Base-by-base conservation (phyloP, 2,888 invertebrate species). In the Andrena praecox region DNA sequence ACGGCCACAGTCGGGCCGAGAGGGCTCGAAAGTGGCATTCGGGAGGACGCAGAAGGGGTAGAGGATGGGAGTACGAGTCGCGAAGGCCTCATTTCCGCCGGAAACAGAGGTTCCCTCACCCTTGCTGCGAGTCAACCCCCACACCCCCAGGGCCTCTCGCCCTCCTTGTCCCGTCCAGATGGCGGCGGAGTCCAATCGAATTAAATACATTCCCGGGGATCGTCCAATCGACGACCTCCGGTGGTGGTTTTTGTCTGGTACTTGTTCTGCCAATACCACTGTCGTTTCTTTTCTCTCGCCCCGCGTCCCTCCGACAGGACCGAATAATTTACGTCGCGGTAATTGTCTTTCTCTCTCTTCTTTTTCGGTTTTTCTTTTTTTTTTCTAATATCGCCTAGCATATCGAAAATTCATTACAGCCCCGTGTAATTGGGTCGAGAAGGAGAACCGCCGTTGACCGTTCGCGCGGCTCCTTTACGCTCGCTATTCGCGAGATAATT, bases 71-170 rank as follows among this genome's bases (percentile, higher is more conserved):
- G 84, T 71, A 80, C 82, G 87, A 87, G 89, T 88, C 90, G 90
- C 91, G 89, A 91, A 91, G 91, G 90, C 89, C 91, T 93, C 92
- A 93, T 93, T 93, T 93, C 93, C 93, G 91, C 86, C 91, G 93
- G 93, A 93, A 93, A 92, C 92, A 90, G 90, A 91, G 89, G 89
- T 90, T 85, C 90, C 86, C 89, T 86, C 91, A 75, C 63, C 90
- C 85, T 80, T 77, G 70, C 79, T 75, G 73, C 83, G 72, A 77
- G 67, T 67, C 66, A 60, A 73, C 73, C 77, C 62, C 68, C 24
- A 33, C 12, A n/a, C 4, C 12, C 42, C 42, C 42, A 5, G 42
- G 31, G 16, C 52, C 70, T 70, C 54, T 70, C 69, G 68, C 64
- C 60, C 69, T 75, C 74, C 72, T 68, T 72, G 72, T 69, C 76